These are phyloP conservation scores for Dicyrtomina minuta DNA, from an alignment of 2,888 invertebrate species.

Conservation along the genomic window DNA sequence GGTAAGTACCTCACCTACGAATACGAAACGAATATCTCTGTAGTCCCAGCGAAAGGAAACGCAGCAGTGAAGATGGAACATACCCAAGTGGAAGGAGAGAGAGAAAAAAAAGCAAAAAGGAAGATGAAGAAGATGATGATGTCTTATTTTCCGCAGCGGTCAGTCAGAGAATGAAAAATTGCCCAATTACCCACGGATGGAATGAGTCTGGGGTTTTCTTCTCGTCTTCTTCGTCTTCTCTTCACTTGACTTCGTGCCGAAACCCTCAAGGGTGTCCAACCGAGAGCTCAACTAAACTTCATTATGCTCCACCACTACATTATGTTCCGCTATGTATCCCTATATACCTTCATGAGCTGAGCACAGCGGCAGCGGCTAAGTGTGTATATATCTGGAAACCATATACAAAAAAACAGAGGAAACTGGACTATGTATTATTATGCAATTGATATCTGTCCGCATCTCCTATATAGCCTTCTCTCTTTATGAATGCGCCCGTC, in stretches of 20 bases:
- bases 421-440: not conserved
- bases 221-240: slow-evolving; percentile 18
- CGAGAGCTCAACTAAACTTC: slow-evolving; percentile 26
- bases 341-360: too few species aligned
- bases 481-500: too few species aligned
- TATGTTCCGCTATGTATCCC: not conserved
- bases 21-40: too few species aligned
- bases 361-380: too few species aligned
- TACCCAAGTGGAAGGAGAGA: too few species aligned
- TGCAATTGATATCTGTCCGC: not conserved
- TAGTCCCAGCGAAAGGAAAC: too few species aligned
- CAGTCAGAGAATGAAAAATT: slow-evolving; percentile 49
- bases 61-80: not conserved
- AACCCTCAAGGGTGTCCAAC: slow-evolving; percentile 41
- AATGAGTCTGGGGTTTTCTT: slow-evolving; percentile 37
- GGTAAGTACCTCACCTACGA: too few species aligned
- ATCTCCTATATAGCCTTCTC: too few species aligned
- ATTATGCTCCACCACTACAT: slow-evolving; percentile 13
- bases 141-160: slow-evolving; percentile 49
- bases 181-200: slow-evolving; percentile 48
- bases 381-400: not conserved
- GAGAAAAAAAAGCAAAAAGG: slow-evolving; percentile 2
- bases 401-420: not conserved
- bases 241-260: slow-evolving; percentile 41
- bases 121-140: slow-evolving; percentile 42